Evolutionary conservation across 2,888 invertebrate species (phyloP), one percentile per base, ranked within the genome.

Genomic region (Parthenolecanium corni): DNA sequence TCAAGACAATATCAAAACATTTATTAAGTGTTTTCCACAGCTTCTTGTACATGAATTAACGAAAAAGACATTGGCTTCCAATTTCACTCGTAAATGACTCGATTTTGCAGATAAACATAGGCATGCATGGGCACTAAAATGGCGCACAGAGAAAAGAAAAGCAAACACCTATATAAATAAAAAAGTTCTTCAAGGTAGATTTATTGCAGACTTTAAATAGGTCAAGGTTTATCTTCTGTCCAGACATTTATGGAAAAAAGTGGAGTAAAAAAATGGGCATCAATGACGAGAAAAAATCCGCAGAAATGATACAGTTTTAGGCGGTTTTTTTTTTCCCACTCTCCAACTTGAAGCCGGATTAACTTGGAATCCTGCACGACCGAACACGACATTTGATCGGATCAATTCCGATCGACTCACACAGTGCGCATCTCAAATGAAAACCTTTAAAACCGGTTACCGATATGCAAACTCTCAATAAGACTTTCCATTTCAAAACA

Each of bases 191-290:
- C 53, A 53, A 53, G 53, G 53, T 53, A 40, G 40, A 53, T 53
- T 53, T 53, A 53, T 53, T 53, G 53, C 53, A 40, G 40, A 53
- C 36, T 23, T 31, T 21, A 53, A 53, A 53, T 53, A 53, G 53
- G 53, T 40, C 53, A 53, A 53, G 53, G 53, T 53, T 16, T 53
- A 23, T 40, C 40, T 23, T 23, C 23, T n/a, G 40, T 53, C 38
- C 23, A n/a, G 38, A 53, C 38, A 52, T 16, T 44, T 16, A 44
- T 44, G 44, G 18, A 44, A 53, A 38, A 23, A 38, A 40, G 23
- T n/a, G 24, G 40, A 38, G 53, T 38, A 53, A 53, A 53, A 38
- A 21, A 53, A 40, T 21, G 42, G 14, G 36, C 53, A 53, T 40
- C 53, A 40, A 40, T 53, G 9, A 31, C 31, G 31, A 31, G 31